A percentile compares a stretch with the other conserved stretches of the same genome.
These are phyloP conservation scores for Trissolcus brochymenae DNA, from an alignment of 2,888 invertebrate species.

Conservation along the genomic window DNA sequence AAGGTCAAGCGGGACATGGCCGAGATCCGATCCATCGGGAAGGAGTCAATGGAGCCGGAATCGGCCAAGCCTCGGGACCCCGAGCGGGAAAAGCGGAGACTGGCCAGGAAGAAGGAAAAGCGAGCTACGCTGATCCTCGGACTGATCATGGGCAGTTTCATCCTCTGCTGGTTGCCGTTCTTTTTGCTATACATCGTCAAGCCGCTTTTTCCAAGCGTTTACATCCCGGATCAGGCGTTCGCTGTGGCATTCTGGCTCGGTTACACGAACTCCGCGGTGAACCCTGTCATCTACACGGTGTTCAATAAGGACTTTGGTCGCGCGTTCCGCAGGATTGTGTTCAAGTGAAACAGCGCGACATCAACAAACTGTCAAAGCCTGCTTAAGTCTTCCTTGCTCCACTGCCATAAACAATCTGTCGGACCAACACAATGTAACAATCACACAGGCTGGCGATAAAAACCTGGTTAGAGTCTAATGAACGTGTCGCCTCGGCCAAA, in stretches of 20 bases:
- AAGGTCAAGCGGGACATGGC: constrained; percentile 77
- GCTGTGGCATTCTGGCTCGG: constrained; percentile 97
- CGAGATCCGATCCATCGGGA: constrained; percentile 62
- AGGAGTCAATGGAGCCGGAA: constrained; percentile 81
- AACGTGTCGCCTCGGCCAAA: constrained; percentile 21
- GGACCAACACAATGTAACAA: constrained; percentile 11
- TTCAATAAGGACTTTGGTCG: constrained; percentile 98
- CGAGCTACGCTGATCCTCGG: constrained; percentile 97
- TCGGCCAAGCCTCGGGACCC: constrained; percentile 91
- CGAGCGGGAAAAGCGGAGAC: constrained; percentile 92
- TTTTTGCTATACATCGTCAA: constrained; percentile 94
- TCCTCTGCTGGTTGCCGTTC: constrained; percentile 98
- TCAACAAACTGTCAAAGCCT: constrained; percentile 32
- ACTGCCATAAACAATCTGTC: constrained; percentile 55
- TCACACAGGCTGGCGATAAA: too few relatives aligned
- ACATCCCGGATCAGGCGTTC: constrained; percentile 90
- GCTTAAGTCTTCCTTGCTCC: constrained; percentile 52
- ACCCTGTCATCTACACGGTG: constrained; percentile 97
- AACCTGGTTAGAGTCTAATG: constrained; percentile 11
- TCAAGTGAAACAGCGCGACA: constrained; percentile 86
- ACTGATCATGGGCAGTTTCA: constrained; percentile 98
- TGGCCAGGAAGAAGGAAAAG: constrained; percentile 97
- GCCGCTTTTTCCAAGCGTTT: constrained; percentile 85
- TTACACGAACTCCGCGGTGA: constrained; percentile 97
- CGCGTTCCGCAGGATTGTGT: constrained; percentile 96